Conservation (phyloP, 2,888 invertebrate genomes). For the Meteorus cinctellus region DNA sequence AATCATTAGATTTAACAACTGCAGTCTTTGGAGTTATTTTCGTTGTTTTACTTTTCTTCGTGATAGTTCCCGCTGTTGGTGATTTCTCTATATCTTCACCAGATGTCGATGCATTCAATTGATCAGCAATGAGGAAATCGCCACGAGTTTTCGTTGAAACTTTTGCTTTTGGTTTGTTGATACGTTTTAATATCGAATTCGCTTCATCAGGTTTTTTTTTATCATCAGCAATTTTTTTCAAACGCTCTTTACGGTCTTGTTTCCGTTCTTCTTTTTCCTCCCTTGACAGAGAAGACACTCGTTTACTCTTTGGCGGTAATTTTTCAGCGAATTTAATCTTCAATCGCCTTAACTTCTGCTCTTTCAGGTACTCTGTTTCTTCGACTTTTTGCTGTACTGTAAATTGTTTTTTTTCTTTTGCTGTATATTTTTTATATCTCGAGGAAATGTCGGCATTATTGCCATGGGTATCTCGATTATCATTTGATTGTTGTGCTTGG, state of each 20-base stretch:
- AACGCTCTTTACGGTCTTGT: slow-evolving; percentile 74
- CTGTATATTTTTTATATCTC: slow-evolving; percentile 36
- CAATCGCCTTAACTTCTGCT: slow-evolving; percentile 49
- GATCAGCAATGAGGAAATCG: slow-evolving; percentile 73
- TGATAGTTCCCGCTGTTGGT: neutral
- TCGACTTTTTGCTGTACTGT: slow-evolving; percentile 41
- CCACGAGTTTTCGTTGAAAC: slow-evolving; percentile 76
- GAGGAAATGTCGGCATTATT: neutral
- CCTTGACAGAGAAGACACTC: slow-evolving; percentile 45
- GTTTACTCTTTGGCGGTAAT: slow-evolving; percentile 43
- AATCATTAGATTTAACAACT: neutral
- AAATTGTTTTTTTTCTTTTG: slow-evolving; percentile 44
- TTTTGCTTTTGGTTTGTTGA: slow-evolving; percentile 71
- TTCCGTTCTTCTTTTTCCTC: slow-evolving; percentile 61
- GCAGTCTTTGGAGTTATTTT: neutral
- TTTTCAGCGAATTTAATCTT: slow-evolving; percentile 52
- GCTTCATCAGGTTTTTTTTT: slow-evolving; percentile 62
- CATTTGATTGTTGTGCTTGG: neutral
- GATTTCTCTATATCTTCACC: slow-evolving; percentile 24
- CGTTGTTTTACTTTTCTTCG: neutral
- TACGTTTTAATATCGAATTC: slow-evolving; percentile 48
- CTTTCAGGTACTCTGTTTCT: slow-evolving; percentile 44
- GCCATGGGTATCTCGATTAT: neutral
- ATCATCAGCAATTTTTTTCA: slow-evolving; percentile 75
- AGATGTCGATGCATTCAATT: neutral